Base-by-base conservation (phyloP, 2,797 vertebrate species). In the Sebastolobus altivelis region DNA sequence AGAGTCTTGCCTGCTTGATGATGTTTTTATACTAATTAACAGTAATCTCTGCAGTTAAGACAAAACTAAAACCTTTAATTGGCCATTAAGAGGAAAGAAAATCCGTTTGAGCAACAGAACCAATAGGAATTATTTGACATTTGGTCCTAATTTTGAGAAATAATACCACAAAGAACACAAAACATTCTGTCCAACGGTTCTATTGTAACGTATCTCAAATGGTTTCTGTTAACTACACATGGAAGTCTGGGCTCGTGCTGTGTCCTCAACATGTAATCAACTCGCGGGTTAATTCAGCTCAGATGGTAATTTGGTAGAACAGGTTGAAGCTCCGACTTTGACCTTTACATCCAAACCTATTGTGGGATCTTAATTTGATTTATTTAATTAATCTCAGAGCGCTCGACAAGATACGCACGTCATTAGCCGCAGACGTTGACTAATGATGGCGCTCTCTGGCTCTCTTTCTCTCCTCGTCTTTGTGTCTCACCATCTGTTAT, bases 301-400 rank as follows among this genome's bases (percentile, higher is more conserved):
- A 43, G 77, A 67, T 29, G 37, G 2, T 80, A 22, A 90, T 83
- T 25, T 68, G 65, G 83, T 70, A 4, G 72, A 86, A 49, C 80
- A 69, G 70, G 60, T 70, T 69, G 33, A 82, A 20, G 58, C 79
- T 70, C 54, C 2, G 18, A 33, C 52, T 55, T 25, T 67, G 87
- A 89, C 86, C 87, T 91, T 89, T 81, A 61, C 29, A 87, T 85
- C 75, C 62, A 66, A 79, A 82, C 61, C 73, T 31, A 66, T 77
- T 65, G 68, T 56, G 52, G 58, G n/a, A 72, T 71, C 72, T 77
- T 84, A 81, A 86, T 72, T 77, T 77, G 84, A 90, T 90, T 82
- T 59, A 86, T 88, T 86, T 62, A 86, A 92, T 92, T 90, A 87
- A 86, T 90, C 85, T 90, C 67, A 1, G 16, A 16, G 55, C 9